Conservation (phyloP, 2,113 vertebrate genomes). For the Microtus pennsylvanicus region DNA sequence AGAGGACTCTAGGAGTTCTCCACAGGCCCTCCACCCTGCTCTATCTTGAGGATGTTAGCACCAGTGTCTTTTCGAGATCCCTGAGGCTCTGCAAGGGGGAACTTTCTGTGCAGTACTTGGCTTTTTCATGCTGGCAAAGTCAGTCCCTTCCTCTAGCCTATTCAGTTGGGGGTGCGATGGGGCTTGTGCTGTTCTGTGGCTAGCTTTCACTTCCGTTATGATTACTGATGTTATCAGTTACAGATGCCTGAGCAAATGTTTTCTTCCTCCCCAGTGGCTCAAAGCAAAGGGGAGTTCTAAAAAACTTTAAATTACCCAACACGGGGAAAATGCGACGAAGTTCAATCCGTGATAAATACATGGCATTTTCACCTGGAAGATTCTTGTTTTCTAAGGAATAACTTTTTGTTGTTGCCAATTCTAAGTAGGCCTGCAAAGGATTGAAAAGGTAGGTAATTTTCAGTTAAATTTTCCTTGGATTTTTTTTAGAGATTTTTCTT, state of each 20-base stretch:
- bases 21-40: not conserved
- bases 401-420: constrained; percentile 45
- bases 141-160: constrained; percentile 1
- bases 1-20: not conserved
- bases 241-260: not conserved
- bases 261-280: not conserved
- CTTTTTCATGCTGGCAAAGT: constrained; percentile 30
- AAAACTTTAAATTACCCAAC: constrained; percentile 24
- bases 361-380: constrained; percentile 59
- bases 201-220: constrained; percentile 52
- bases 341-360: constrained; percentile 11
- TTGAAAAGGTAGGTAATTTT: constrained; percentile 71
- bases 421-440: constrained; percentile 34
- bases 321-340: constrained; percentile 15
- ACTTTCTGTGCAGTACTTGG: not conserved
- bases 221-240: constrained; percentile 56
- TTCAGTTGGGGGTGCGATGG: not conserved
- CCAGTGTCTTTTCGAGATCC: not conserved
- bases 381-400: constrained; percentile 59
- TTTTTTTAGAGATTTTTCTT: constrained; percentile 65
- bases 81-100: constrained; percentile 7
- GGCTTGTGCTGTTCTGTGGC: constrained; percentile 48
- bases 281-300: constrained; percentile 54
- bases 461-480: constrained; percentile 63
- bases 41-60: not conserved